Evolutionary conservation across 2,113 vertebrate genomes (phyloP).

Genomic region (Symphodus melops): DNA sequence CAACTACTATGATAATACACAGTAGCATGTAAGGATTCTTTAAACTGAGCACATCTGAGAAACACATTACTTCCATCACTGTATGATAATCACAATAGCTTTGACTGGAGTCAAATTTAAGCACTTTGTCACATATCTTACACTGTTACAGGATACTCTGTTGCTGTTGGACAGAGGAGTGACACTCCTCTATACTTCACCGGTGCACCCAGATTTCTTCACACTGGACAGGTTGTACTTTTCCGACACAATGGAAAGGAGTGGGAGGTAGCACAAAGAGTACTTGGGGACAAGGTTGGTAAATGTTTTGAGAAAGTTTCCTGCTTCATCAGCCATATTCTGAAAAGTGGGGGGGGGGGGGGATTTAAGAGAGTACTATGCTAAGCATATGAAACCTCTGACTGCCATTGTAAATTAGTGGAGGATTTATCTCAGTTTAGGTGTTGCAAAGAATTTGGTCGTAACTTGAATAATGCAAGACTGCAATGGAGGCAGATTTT

Average conservation of each 20-base stretch:
- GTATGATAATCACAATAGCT: not conserved
- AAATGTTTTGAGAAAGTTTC: not conserved
- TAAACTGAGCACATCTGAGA: too few species aligned
- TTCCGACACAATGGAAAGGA: slow-evolving; percentile 33
- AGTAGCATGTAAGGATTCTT: too few species aligned
- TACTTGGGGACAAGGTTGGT: slow-evolving; percentile 73
- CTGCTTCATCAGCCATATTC: not conserved
- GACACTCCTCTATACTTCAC: slow-evolving; percentile 63
- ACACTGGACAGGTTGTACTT: slow-evolving; percentile 74
- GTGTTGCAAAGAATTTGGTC: not conserved
- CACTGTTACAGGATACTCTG: slow-evolving; percentile 75
- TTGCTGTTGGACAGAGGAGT: slow-evolving; percentile 67
- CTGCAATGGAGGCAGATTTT: not conserved
- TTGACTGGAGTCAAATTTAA: not conserved
- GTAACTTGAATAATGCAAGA: not conserved
- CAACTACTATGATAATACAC: too few species aligned
- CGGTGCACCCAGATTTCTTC: slow-evolving; percentile 78
- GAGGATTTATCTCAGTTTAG: not conserved
- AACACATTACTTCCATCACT: not conserved
- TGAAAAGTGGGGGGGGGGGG: not conserved
- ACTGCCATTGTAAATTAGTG: not conserved
- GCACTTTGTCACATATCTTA: not conserved
- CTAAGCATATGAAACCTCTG: not conserved
- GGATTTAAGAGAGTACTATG: not conserved
- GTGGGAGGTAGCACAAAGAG: slow-evolving; percentile 50